phyloP scores from a whole-genome alignment of 2,888 invertebrate genomes.

The Chaetoderma sp. region DNA sequence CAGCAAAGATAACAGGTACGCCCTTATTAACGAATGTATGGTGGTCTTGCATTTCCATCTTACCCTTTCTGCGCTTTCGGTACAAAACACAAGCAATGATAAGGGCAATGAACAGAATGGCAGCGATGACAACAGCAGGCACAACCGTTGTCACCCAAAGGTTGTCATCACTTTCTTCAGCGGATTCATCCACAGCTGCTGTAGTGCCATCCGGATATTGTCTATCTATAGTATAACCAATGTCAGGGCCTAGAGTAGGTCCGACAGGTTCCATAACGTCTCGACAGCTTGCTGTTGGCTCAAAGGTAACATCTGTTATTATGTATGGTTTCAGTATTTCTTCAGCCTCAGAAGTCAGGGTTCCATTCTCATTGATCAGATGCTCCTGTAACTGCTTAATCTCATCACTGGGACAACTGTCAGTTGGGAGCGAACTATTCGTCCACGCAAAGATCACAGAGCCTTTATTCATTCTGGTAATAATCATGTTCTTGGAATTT shows the following conservation, averaged over 20 bases:
- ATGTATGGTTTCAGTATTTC: slow-evolving; percentile 50
- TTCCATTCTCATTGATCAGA: slow-evolving; percentile 66
- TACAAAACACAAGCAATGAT: slow-evolving; percentile 90
- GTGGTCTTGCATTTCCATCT: slow-evolving; percentile 85
- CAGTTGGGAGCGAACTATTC: slow-evolving; percentile 85
- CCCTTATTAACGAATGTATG: slow-evolving; percentile 71
- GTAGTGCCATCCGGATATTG: neutral
- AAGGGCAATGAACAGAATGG: slow-evolving; percentile 88
- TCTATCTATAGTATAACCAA: neutral
- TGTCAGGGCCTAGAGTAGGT: neutral
- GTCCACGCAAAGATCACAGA: slow-evolving; percentile 76
- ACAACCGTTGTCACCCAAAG: slow-evolving; percentile 82
- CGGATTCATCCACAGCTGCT: slow-evolving; percentile 29
- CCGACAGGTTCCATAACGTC: neutral
- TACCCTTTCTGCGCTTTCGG: slow-evolving; percentile 81
- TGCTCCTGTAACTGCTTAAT: slow-evolving; percentile 77
- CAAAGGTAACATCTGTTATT: slow-evolving; percentile 40
- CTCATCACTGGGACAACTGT: slow-evolving; percentile 82
- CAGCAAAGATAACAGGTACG: slow-evolving; percentile 93
- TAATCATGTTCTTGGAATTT: slow-evolving; percentile 80
- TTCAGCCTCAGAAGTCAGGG: slow-evolving; percentile 50
- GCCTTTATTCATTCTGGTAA: slow-evolving; percentile 79
- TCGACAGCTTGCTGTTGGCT: slow-evolving; percentile 41
- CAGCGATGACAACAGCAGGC: slow-evolving; percentile 82
- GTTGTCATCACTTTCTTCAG: slow-evolving; percentile 45